Percentiles rank a stretch among this genome's conserved stretches.
phyloP scores from a whole-genome alignment of 2,113 vertebrate species.

The Lampris megalopsis region DNA sequence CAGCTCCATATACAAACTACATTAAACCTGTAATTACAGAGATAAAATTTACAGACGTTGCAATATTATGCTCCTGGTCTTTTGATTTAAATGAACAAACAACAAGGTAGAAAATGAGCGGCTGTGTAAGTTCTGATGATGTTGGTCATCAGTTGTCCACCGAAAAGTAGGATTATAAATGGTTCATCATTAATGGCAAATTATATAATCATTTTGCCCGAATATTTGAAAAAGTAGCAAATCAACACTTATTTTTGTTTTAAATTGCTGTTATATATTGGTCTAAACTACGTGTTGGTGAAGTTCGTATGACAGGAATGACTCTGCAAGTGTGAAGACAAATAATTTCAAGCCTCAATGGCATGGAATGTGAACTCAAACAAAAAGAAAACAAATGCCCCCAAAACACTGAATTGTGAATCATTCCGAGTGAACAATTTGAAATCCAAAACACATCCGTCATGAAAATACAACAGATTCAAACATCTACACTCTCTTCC shows the following conservation, averaged over 20 bases:
- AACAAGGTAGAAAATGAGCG: too few species aligned
- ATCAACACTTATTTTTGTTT: too few species aligned
- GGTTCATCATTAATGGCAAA: too few species aligned
- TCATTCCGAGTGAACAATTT: conserved; percentile 5
- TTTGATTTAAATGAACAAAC: conserved; percentile 35
- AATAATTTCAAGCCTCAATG: not conserved
- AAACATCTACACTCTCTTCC: not conserved
- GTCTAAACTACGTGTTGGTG: not conserved
- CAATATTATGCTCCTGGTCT: conserved; percentile 22
- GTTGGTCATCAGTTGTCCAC: too few species aligned
- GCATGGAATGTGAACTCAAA: conserved; percentile 9
- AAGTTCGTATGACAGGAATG: conserved; percentile 5
- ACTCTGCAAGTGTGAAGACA: not conserved
- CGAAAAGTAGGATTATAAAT: too few species aligned
- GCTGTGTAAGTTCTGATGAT: too few species aligned
- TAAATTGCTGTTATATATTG: too few species aligned
- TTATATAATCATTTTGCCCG: too few species aligned
- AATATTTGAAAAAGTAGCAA: not conserved
- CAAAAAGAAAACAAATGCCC: not conserved
- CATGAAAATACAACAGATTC: not conserved
- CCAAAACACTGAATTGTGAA: not conserved
- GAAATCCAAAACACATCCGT: not conserved
- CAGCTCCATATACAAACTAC: not conserved
- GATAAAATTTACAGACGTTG: conserved; percentile 45
- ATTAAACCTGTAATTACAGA: conserved; percentile 17